Base-by-base conservation (phyloP, 2,888 invertebrate species). In the Dermolepida albohirtum region DNA sequence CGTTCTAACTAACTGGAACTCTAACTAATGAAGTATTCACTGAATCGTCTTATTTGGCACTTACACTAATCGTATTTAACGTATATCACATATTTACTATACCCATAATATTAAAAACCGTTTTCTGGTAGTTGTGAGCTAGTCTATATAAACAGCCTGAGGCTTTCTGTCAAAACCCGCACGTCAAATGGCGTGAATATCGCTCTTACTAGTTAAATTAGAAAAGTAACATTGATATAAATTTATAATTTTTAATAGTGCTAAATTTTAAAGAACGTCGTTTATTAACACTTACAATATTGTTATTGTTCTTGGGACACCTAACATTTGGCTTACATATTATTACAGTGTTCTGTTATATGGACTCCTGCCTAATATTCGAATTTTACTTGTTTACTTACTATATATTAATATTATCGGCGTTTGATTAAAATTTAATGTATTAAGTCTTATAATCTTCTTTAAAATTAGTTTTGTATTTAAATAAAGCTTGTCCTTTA, bases 131-230 rank as follows among this genome's bases (percentile, higher is more conserved):
- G 16, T 39, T 34, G 12, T 10, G 27, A 54, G 40, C 39, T 54
- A 12, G 27, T 40, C 54, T 39, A 55, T 22, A 59, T 66, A 66
- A 66, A 66, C 66, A 66, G 50, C n/a, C 43, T n/a, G 40, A 50
- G 50, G 55, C n/a, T 34, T 49, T 51, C 66, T 66, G 66, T 66
- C 66, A 66, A 66, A 66, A 66, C 49, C 40, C 50, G 34, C 34
- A 49, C 59, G 59, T 62, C 66, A 66, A 66, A 49, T 41, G 66
- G 59, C 50, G 66, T 50, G 50, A 41, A 41, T 5, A 34, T 64
- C 62, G 62, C 17, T 14, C 47, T 7, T 22, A 22, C 22, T 12
- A 34, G 11, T 27, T 12, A 11, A 14, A 47, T 47, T 47, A 12
- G 29, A 34, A 4, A 14, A n/a, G n/a, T 34, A 52, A 34, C 14